A percentile compares a stretch with the other conserved stretches of the same genome.
Evolutionary conservation across 1,140 invertebrate species (phyloP).

Genomic region (Neotoxoptera formosana): DNA sequence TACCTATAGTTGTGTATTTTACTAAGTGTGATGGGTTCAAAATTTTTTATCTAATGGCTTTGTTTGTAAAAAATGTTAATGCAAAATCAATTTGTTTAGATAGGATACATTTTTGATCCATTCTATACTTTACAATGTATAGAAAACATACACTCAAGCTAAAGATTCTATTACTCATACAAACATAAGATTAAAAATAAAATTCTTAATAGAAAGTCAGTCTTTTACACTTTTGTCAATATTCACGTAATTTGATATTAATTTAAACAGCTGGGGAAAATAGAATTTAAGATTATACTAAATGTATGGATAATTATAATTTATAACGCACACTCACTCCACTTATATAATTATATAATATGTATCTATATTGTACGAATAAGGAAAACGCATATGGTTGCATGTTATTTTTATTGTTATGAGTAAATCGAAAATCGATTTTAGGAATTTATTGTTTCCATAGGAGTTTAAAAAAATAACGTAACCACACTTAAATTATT

Average conservation of each 20-base stretch:
- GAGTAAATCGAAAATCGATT: conserved; percentile 21
- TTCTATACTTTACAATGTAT: background rate
- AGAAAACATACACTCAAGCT: background rate
- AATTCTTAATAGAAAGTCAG: conserved; percentile 26
- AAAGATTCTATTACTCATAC: background rate
- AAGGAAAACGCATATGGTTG: background rate
- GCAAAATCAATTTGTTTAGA: background rate
- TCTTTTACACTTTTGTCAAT: conserved; percentile 22
- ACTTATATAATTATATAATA: conserved; percentile 8
- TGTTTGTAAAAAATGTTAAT: background rate
- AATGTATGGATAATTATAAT: conserved; percentile 1
- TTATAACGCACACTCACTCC: background rate
- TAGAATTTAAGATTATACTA: background rate
- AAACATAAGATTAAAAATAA: background rate
- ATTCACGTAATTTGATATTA: background rate
- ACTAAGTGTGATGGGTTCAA: background rate
- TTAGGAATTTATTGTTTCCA: conserved; percentile 36
- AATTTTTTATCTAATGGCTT: background rate
- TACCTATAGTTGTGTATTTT: background rate
- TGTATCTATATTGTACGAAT: background rate
- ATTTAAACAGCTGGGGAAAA: background rate
- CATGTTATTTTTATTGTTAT: background rate
- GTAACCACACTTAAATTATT: conserved; percentile 26
- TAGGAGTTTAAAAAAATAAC: conserved; percentile 37
- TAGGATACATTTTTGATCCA: background rate